These are phyloP conservation scores for Scolopax rusticola DNA, from an alignment of 2,797 vertebrate species.

Conservation along the genomic window DNA sequence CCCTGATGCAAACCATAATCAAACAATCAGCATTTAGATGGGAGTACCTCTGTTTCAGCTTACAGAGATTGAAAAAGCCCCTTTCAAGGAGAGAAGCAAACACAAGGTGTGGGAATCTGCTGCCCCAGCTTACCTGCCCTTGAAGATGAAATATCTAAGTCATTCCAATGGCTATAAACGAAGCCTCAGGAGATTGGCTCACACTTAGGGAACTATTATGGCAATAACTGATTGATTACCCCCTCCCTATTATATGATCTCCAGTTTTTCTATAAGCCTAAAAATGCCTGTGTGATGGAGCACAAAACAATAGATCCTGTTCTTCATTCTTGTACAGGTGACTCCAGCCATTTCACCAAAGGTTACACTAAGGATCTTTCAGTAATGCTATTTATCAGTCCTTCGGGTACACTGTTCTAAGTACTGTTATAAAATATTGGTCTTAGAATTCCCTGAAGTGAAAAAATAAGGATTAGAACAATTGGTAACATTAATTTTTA, in stretches of 20 bases:
- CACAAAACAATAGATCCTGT: not conserved
- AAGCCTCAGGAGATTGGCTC: not conserved
- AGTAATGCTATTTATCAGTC: not conserved
- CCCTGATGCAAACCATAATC: not conserved
- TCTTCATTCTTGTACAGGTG: not conserved
- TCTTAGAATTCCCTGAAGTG: not conserved
- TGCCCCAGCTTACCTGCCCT: not conserved
- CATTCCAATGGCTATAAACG: not conserved
- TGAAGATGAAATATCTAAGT: not conserved
- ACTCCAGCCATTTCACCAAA: not conserved
- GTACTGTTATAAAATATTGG: not conserved
- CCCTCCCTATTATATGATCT: not conserved
- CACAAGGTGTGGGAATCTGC: not conserved
- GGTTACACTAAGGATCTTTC: not conserved
- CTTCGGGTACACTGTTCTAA: not conserved
- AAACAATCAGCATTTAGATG: conserved; percentile 5
- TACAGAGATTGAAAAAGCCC: not conserved
- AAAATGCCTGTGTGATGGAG: not conserved
- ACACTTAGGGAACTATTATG: not conserved
- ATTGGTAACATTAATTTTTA: not conserved
- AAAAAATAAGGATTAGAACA: not conserved
- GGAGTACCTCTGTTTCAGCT: not conserved
- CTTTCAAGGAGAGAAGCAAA: not conserved
- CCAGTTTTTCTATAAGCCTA: not conserved
- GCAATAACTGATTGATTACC: not conserved